Conservation (phyloP, 2,888 invertebrate species). For the Cataglyphis rosenhaueri region DNA sequence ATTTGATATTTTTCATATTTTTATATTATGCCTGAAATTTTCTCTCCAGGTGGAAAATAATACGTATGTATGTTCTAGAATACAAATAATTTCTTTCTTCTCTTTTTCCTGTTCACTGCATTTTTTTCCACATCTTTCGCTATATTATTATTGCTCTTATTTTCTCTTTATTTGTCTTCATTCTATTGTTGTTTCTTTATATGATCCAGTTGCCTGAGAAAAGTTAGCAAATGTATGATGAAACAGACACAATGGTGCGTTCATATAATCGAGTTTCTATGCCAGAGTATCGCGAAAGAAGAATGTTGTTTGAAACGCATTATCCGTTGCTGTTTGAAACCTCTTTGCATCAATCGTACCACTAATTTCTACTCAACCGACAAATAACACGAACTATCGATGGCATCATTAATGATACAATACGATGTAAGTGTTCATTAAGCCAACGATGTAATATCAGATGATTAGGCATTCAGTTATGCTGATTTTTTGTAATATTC, state of each 20-base stretch:
- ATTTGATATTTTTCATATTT: conserved; percentile 1
- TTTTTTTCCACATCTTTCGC: conserved; percentile 6
- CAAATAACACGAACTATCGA: background rate
- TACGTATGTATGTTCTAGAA: background rate
- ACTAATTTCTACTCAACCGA: conserved; percentile 32
- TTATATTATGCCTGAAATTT: background rate
- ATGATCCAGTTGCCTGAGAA: background rate
- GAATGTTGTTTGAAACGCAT: background rate
- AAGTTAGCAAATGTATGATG: conserved; percentile 44
- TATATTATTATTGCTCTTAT: conserved; percentile 11
- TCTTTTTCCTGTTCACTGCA: background rate
- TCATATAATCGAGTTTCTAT: conserved; percentile 15
- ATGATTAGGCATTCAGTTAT: conserved; percentile 27
- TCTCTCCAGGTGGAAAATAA: background rate
- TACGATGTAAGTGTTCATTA: conserved; percentile 20
- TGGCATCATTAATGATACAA: conserved; percentile 1
- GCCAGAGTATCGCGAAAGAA: conserved; percentile 4
- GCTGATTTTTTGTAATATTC: conserved; percentile 15
- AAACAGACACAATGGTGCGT: conserved; percentile 36
- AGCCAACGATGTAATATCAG: conserved; percentile 27
- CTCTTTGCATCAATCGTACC: conserved; percentile 25
- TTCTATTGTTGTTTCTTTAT: background rate
- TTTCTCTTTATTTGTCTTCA: conserved; percentile 18
- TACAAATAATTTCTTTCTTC: conserved; percentile 6
- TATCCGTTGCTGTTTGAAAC: conserved; percentile 4